phyloP scores from a whole-genome alignment of 2,888 invertebrate genomes.

The Dolichopus griseipennis region DNA sequence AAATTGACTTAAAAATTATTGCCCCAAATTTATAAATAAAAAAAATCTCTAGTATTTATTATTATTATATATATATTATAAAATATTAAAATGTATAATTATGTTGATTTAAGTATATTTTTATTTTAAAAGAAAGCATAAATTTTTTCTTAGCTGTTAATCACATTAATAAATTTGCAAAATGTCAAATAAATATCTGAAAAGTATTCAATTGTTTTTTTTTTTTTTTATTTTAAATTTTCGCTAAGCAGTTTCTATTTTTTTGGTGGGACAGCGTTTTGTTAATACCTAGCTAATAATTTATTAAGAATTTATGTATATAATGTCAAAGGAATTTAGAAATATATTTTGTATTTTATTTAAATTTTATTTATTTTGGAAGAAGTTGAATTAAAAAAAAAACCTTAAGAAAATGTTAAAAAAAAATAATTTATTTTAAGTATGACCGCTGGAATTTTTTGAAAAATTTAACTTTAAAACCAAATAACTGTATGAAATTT shows the following conservation, averaged over 20 bases:
- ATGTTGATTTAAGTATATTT: background rate
- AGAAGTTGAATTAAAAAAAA: too few species aligned
- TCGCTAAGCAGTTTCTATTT: too few species aligned
- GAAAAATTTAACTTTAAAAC: too few species aligned
- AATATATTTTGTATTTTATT: too few species aligned
- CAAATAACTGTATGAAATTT: too few species aligned
- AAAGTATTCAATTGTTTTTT: background rate
- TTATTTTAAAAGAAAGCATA: background rate
- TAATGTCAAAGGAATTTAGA: too few species aligned
- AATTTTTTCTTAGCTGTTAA: background rate
- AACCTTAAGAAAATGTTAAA: too few species aligned
- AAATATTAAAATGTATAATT: background rate
- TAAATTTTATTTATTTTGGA: too few species aligned
- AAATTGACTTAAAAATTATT: background rate
- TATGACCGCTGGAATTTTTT: too few species aligned
- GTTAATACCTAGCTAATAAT: background rate
- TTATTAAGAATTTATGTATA: background rate
- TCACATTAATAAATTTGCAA: background rate
- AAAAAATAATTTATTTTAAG: too few species aligned
- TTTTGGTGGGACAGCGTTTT: too few species aligned
- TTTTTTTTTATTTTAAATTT: background rate
- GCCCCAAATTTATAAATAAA: background rate
- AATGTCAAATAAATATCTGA: background rate
- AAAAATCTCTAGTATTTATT: background rate
- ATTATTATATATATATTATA: conserved; percentile 6